Evolutionary conservation across 2,888 invertebrate genomes (phyloP), one percentile per base, ranked within the genome.

Genomic region (Exephanes ischioxanthus): DNA sequence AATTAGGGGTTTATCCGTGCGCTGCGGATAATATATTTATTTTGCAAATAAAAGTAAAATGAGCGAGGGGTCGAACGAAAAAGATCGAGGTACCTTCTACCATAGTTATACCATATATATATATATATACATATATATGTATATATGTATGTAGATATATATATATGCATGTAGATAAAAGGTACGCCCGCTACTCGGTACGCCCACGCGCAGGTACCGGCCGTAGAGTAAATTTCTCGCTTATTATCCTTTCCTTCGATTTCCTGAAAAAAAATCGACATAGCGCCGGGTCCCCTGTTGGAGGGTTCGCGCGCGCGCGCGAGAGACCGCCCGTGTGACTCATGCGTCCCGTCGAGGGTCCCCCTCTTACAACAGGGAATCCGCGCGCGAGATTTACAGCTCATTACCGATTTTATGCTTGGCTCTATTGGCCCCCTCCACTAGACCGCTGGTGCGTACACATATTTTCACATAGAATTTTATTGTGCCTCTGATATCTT

Each of bases 211-310:
- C 87, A 86, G 89, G 88, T 90, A 90, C 90, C 90, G 89, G 90
- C 91, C 90, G 89, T 73, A 90, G 90, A 91, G 91, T 90, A 91
- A 91, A 92, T 92, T 92, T 93, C 93, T 92, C 91, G 93, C 93
- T 93, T 93, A 93, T 93, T 93, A 93, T 92, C 92, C 92, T 92
- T 93, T 91, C 92, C 92, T 92, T 91, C 90, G 92, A 91, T 91
- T 91, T 92, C 89, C 91, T 86, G 75, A 77, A 89, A 55, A 86
- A 87, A 88, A 85, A 87, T 87, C 86, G 87, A 86, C 87, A 86
- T 88, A 89, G 84, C 88, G 80, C 84, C 83, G 87, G 82, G 84
- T 75, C 77, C 79, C 82, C 81, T 75, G 66, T 73, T 80, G 48
- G 84, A 76, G 75, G 87, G 72, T 26, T 66, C 72, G 78, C 68